Conservation (phyloP, 2,888 invertebrate genomes). For the Hyppa rectilinea region DNA sequence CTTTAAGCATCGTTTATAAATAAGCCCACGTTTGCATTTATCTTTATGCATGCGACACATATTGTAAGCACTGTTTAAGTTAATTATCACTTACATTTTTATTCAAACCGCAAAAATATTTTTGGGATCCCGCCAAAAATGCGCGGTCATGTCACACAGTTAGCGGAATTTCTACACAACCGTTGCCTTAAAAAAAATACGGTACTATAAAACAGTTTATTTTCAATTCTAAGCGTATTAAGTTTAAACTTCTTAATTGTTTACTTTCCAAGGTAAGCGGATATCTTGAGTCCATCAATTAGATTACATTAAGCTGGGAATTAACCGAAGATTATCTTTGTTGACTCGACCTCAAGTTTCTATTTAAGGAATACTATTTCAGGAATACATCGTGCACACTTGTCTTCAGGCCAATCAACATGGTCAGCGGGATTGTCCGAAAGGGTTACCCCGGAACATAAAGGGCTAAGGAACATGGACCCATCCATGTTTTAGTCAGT, state of each 20-base stretch:
- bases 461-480: no score
- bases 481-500: no score
- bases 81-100: conserved; percentile 1
- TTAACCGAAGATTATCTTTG: conserved; percentile 42
- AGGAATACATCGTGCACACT: not conserved
- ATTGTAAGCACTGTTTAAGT: conserved; percentile 9
- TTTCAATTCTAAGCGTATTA: conserved; percentile 43
- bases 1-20: no score
- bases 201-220: conserved; percentile 25
- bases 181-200: not conserved
- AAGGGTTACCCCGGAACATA: no score
- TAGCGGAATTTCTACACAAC: conserved; percentile 17
- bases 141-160: not conserved
- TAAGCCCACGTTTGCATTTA: no score
- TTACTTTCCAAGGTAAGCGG: conserved; percentile 46
- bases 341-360: conserved; percentile 29
- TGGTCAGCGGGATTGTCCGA: no score
- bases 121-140: conserved; percentile 30
- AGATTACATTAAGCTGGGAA: conserved; percentile 58
- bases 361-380: no score
- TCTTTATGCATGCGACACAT: not conserved
- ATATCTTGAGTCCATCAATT: conserved; percentile 53
- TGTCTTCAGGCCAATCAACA: no score
- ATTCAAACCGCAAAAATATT: conserved; percentile 17
- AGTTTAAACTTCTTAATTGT: conserved; percentile 31